These are phyloP conservation scores for Pteria penguin DNA, from an alignment of 2,888 invertebrate species.

Conservation along the genomic window DNA sequence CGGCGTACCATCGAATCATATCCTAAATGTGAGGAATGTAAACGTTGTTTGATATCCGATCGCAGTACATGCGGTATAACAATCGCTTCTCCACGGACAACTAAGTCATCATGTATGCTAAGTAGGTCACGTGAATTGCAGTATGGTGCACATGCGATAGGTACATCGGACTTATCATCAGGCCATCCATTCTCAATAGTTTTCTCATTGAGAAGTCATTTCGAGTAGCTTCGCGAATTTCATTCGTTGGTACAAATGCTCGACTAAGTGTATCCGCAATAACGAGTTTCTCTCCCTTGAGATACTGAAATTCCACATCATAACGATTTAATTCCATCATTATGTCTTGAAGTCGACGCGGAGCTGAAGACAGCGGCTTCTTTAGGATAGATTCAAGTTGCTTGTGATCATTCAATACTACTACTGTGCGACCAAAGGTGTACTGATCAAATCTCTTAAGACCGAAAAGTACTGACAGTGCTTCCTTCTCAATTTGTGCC, in stretches of 20 bases:
- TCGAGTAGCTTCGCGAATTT: not conserved
- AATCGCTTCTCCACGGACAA: not conserved
- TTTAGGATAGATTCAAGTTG: constrained; percentile 33
- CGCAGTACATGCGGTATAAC: not conserved
- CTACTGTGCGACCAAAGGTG: constrained; percentile 47
- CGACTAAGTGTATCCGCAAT: constrained; percentile 49
- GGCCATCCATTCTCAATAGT: constrained; percentile 2
- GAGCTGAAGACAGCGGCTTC: constrained; percentile 30
- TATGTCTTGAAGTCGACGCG: constrained; percentile 45
- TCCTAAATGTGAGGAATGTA: constrained; percentile 15
- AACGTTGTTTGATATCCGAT: not conserved
- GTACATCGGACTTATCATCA: no score
- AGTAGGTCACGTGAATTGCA: not conserved
- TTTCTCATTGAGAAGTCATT: not conserved
- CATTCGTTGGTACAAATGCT: constrained; percentile 3
- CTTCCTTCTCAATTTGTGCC: constrained; percentile 58
- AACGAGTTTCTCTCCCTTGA: constrained; percentile 38
- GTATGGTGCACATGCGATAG: not conserved
- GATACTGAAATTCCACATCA: constrained; percentile 44
- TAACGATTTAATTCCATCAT: constrained; percentile 50
- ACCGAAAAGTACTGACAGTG: constrained; percentile 44
- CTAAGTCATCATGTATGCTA: not conserved
- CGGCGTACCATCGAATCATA: constrained; percentile 6
- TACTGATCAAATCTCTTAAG: constrained; percentile 56
- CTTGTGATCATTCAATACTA: constrained; percentile 37